Conservation (phyloP, 1,140 invertebrate species). For the Notospermus geniculatus region DNA sequence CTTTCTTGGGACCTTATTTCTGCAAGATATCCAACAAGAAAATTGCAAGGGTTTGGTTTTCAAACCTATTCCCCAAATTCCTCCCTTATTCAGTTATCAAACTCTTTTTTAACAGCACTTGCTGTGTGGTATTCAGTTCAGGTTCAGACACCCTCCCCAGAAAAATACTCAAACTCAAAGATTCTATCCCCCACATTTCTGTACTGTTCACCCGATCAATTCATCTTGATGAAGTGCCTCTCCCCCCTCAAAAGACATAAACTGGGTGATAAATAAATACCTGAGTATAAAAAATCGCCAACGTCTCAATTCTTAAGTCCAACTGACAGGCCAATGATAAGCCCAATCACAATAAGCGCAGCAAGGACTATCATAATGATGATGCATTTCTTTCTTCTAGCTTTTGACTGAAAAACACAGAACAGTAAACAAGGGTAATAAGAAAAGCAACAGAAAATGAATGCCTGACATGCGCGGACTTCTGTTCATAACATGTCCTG, state of each 20-base stretch:
- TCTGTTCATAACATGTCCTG: too few species aligned
- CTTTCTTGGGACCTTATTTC: too few species aligned
- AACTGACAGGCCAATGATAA: slow-evolving; percentile 61
- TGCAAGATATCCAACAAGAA: too few species aligned
- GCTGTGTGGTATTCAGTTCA: too few species aligned
- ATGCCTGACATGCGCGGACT: slow-evolving; percentile 18
- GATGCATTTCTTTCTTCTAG: slow-evolving; percentile 82
- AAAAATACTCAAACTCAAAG: too few species aligned
- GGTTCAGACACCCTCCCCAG: too few species aligned
- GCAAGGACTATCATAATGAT: slow-evolving; percentile 66
- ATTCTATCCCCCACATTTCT: too few species aligned
- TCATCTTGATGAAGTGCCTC: background rate
- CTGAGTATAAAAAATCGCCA: background rate
- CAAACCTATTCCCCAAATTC: too few species aligned
- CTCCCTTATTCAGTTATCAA: too few species aligned
- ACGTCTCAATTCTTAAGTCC: slow-evolving; percentile 13
- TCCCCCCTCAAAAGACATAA: background rate
- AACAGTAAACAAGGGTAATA: slow-evolving; percentile 2
- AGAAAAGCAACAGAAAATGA: background rate
- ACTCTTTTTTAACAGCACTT: too few species aligned
- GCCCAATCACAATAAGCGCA: slow-evolving; percentile 70
- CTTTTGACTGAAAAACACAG: slow-evolving; percentile 69
- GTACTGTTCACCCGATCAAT: too few species aligned
- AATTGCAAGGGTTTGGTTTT: too few species aligned
- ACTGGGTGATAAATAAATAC: background rate